Evolutionary conservation across 2,113 vertebrate species (phyloP).

Genomic region (Carettochelys insculpta): DNA sequence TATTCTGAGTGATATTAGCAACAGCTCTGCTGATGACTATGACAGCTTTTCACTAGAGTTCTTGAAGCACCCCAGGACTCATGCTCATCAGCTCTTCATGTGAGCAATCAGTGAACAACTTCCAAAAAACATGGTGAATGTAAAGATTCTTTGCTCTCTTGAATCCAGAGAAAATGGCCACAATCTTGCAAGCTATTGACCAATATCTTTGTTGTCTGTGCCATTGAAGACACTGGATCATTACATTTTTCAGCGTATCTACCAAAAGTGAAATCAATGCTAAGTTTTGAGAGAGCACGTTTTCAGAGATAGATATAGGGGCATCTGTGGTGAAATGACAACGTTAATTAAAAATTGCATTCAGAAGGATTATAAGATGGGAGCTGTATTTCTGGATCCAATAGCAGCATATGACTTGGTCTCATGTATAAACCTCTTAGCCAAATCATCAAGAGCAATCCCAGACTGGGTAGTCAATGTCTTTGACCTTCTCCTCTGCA

Average conservation of each 20-base stretch:
- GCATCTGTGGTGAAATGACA: neutral
- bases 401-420: neutral
- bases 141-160: neutral
- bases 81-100: neutral
- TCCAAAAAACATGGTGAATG: neutral
- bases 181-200: neutral
- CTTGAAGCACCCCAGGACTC: neutral
- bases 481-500: neutral
- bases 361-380: neutral
- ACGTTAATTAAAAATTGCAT: neutral
- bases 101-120: neutral
- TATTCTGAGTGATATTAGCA: neutral
- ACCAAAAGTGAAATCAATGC: neutral
- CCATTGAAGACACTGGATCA: neutral
- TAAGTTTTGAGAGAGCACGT: neutral
- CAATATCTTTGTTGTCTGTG: neutral
- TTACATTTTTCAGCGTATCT: neutral
- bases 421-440: neutral
- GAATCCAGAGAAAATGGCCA: neutral
- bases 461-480: neutral
- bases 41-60: neutral
- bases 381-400: neutral
- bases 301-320: neutral
- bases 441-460: too few species aligned
- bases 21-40: neutral